Evolutionary conservation across 2,113 vertebrate species (phyloP), one percentile per base, ranked within the genome.

Genomic region (Struthidea cinerea): DNA sequence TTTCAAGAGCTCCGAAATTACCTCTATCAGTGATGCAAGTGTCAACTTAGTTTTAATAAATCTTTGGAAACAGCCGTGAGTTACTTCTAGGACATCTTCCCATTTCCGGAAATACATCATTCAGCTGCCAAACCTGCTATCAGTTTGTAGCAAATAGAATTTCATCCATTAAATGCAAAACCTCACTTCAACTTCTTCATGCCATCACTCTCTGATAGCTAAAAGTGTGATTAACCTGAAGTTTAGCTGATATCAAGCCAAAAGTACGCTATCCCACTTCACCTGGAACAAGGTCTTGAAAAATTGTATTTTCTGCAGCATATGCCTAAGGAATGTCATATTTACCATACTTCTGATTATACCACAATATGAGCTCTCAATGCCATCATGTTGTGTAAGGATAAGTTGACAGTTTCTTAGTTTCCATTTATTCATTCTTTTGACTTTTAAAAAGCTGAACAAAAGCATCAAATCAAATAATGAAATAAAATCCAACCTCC

Each of bases 31-130:
- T 42, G 96, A 98, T 97, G 96, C 97, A 98, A 97, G 96, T 97
- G 97, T 97, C 98, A 98, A 96, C 95, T 97, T 97, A 93, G 94
- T 98, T 97, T 98, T 98, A 98, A 98, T 98, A 98, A 97, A 98
- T 98, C 96, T 97, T 97, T 97, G 90, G 91, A 94, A 98, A 96
- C 56, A 97, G 87, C 88, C 94, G 78, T 78, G 96, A 97, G 96
- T 97, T 98, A 97, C 96, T 98, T 98, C 94, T 97, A 98, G 96
- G 96, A 97, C 97, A 97, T 97, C 97, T 97, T 96, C 97, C 53
- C 71, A 89, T 97, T 98, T 97, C 97, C 46, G 80, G 97, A 98
- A 98, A 98, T 98, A 85, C 77, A 98, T 98, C 97, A 97, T 96
- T 97, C 96, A 96, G 42, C 90, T 97, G 98, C 94, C 97, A 97